A percentile compares a stretch with the other conserved stretches of the same genome.
Evolutionary conservation across 2,888 invertebrate genomes (phyloP).

Genomic region (Polyommatus icarus): DNA sequence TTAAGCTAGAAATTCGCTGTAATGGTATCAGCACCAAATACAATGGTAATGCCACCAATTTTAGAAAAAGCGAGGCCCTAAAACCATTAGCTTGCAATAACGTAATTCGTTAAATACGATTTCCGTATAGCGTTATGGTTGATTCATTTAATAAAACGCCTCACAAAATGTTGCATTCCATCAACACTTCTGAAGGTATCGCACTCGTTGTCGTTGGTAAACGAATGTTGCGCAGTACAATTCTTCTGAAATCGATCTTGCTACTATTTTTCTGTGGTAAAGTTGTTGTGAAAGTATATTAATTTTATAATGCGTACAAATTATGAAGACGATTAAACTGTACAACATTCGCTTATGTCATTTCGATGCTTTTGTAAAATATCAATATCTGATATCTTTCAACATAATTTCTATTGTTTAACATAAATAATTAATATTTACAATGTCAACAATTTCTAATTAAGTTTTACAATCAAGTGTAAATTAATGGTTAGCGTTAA

Average conservation of each 20-base stretch:
- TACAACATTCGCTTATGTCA: not conserved
- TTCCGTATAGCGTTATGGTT: constrained; percentile 56
- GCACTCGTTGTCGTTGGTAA: constrained; percentile 25
- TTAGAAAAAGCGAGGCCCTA: not conserved
- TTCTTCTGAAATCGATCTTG: not conserved
- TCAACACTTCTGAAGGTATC: constrained; percentile 79
- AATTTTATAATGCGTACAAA: not conserved
- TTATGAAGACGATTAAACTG: not conserved
- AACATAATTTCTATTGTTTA: not conserved
- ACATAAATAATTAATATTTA: not conserved
- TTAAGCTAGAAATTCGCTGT: not conserved
- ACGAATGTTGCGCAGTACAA: not conserved
- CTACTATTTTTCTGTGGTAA: not conserved
- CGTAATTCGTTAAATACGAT: constrained; percentile 53
- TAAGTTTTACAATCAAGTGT: constrained; percentile 6
- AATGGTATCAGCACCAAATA: not conserved
- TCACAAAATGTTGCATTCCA: constrained; percentile 75
- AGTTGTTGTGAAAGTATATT: not conserved
- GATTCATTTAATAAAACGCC: constrained; percentile 68
- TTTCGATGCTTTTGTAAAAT: constrained; percentile 18
- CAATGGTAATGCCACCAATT: not conserved
- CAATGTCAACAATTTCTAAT: constrained; percentile 1
- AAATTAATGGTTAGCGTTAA: constrained; percentile 1
- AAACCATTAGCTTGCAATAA: constrained; percentile 49
- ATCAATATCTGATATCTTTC: constrained; percentile 26